Evolutionary conservation across 2,888 invertebrate genomes (phyloP).

Genomic region (Pyralis farinalis): DNA sequence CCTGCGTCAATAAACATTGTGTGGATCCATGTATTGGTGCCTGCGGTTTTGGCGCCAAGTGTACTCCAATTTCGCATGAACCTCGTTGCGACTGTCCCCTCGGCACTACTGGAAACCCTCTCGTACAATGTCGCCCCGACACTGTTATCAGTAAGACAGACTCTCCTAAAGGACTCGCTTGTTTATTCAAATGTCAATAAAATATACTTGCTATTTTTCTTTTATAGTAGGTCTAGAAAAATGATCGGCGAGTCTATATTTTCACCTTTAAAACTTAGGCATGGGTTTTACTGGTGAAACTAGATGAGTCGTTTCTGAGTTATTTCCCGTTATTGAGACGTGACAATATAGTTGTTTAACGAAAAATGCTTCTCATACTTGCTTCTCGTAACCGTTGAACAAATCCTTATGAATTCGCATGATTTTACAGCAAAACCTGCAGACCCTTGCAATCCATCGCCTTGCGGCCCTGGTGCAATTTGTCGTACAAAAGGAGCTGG

Average conservation of each 20-base stretch:
- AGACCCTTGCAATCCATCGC: constrained; percentile 92
- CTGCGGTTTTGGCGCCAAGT: constrained; percentile 87
- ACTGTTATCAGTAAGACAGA: constrained; percentile 72
- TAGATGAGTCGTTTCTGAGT: constrained; percentile 38
- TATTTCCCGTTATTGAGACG: constrained; percentile 13
- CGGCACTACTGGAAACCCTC: constrained; percentile 88
- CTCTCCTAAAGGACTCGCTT: constrained; percentile 61
- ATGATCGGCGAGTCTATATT: constrained; percentile 40
- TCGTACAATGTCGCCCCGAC: constrained; percentile 83
- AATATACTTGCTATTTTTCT: constrained; percentile 1
- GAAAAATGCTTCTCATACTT: constrained; percentile 49
- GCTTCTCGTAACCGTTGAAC: constrained; percentile 28
- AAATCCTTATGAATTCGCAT: constrained; percentile 10
- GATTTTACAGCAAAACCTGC: constrained; percentile 62
- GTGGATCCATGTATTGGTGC: constrained; percentile 88
- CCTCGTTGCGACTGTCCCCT: constrained; percentile 86
- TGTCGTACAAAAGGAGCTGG: constrained; percentile 86
- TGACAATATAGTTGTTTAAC: constrained; percentile 24
- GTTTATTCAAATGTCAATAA: constrained; percentile 8
- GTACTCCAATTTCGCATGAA: constrained; percentile 85
- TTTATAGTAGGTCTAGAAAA: constrained; percentile 3
- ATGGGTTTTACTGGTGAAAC: constrained; percentile 77
- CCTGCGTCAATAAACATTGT: constrained; percentile 87
- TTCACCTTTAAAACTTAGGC: constrained; percentile 79
- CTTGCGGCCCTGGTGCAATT: constrained; percentile 91